Conservation (phyloP, 2,888 invertebrate species). For the Netelia melanura region DNA sequence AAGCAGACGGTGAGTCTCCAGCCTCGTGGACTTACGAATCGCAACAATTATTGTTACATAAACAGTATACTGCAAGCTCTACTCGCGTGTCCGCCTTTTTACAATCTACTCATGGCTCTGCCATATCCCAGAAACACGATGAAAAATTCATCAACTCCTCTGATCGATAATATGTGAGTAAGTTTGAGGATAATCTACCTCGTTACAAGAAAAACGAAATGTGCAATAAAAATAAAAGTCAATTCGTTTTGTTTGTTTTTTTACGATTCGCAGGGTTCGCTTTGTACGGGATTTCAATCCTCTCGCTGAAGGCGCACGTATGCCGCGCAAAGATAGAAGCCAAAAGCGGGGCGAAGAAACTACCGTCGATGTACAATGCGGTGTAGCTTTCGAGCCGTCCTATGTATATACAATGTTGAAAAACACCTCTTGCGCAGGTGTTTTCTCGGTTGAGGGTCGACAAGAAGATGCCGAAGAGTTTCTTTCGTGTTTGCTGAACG, state of each 20-base stretch:
- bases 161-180: slow-evolving; percentile 96
- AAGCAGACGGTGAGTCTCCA: slow-evolving; percentile 92
- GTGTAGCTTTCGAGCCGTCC: slow-evolving; percentile 95
- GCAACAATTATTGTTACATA: slow-evolving; percentile 98
- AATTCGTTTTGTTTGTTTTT: slow-evolving; percentile 57
- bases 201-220: neutral
- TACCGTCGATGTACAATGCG: slow-evolving; percentile 87
- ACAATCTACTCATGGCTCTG: slow-evolving; percentile 94
- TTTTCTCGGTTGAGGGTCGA: slow-evolving; percentile 92
- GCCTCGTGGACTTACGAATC: slow-evolving; percentile 96
- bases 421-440: slow-evolving; percentile 90
- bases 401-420: slow-evolving; percentile 94
- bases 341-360: slow-evolving; percentile 85
- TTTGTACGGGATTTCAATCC: slow-evolving; percentile 92
- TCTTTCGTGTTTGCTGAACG: slow-evolving; percentile 95
- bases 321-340: slow-evolving; percentile 84
- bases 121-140: slow-evolving; percentile 87
- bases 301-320: slow-evolving; percentile 87
- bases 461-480: slow-evolving; percentile 99
- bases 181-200: slow-evolving; percentile 33
- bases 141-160: slow-evolving; percentile 89
- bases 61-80: slow-evolving; percentile 97
- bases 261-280: slow-evolving; percentile 87
- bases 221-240: slow-evolving; percentile 1
- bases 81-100: slow-evolving; percentile 97